phyloP scores from a whole-genome alignment of 1,140 invertebrate species.

The Drosophila murphyi region DNA sequence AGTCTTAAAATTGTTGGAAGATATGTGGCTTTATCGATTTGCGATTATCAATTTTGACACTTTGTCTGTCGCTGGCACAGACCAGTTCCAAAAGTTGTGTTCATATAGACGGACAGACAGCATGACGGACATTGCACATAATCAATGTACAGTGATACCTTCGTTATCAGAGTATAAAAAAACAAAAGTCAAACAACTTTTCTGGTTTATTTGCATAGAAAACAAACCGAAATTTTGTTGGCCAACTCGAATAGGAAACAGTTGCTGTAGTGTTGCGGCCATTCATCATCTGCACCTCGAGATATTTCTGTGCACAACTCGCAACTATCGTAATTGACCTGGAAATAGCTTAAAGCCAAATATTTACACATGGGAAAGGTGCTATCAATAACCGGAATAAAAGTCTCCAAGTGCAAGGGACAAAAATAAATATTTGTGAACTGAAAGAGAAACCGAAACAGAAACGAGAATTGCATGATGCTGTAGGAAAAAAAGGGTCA shows the following conservation, averaged over 20 bases:
- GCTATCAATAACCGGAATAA: slow-evolving; percentile 48
- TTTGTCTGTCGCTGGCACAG: too few species aligned
- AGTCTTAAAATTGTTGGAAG: too few species aligned
- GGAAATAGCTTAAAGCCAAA: slow-evolving; percentile 57
- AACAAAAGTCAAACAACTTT: too few species aligned
- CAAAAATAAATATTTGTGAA: slow-evolving; percentile 41
- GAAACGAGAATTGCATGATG: background rate
- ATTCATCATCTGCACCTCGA: slow-evolving; percentile 35
- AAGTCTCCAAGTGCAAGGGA: slow-evolving; percentile 27
- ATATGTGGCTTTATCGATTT: too few species aligned
- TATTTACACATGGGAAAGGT: slow-evolving; percentile 41
- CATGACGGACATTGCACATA: too few species aligned
- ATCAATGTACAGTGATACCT: too few species aligned
- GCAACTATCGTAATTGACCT: slow-evolving; percentile 54
- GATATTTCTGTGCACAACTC: slow-evolving; percentile 24
- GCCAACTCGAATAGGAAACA: slow-evolving; percentile 6
- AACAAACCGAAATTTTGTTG: slow-evolving; percentile 11
- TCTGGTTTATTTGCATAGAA: slow-evolving; percentile 19
- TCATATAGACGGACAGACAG: too few species aligned
- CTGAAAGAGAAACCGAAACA: slow-evolving; percentile 12
- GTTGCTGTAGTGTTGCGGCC: slow-evolving; percentile 1
- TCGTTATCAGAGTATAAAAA: too few species aligned
- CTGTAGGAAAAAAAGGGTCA: background rate
- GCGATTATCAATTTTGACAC: too few species aligned
- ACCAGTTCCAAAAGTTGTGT: too few species aligned